Percentiles rank a stretch among this genome's conserved stretches.
phyloP scores from a whole-genome alignment of 2,888 invertebrate genomes.

The Aproaerema taeniolella region DNA sequence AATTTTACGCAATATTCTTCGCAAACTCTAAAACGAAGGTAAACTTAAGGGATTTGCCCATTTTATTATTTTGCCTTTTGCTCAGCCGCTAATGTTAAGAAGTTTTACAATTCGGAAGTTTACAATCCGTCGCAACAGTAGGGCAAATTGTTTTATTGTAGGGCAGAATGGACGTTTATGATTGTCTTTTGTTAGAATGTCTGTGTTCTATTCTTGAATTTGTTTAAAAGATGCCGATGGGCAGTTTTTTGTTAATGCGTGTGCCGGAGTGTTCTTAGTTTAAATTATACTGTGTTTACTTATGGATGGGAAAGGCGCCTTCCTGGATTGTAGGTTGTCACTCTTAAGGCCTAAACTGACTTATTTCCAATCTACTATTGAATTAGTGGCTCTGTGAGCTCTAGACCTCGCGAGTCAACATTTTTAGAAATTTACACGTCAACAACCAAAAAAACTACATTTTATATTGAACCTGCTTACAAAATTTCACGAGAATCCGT shows the following conservation, averaged over 20 bases:
- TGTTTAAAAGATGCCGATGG: slow-evolving; percentile 53
- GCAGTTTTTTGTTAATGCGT: slow-evolving; percentile 23
- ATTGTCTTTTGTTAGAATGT: slow-evolving; percentile 39
- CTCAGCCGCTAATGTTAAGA: slow-evolving; percentile 58
- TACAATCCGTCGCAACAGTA: slow-evolving; percentile 62
- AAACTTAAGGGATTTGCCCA: slow-evolving; percentile 24
- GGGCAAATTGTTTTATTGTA: slow-evolving; percentile 67
- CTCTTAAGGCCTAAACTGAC: no score
- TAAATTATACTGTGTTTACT: no score
- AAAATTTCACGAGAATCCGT: no score
- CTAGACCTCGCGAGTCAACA: no score
- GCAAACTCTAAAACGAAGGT: slow-evolving; percentile 34
- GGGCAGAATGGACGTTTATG: slow-evolving; percentile 58
- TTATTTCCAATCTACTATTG: no score
- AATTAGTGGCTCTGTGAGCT: no score
- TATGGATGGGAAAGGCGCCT: no score
- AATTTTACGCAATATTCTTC: slow-evolving; percentile 46
- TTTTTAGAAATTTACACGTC: no score
- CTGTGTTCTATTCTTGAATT: slow-evolving; percentile 29
- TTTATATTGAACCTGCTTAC: no score
- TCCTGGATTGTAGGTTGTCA: no score
- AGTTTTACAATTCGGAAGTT: slow-evolving; percentile 66
- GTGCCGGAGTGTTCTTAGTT: slow-evolving; percentile 29
- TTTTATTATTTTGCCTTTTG: slow-evolving; percentile 25
- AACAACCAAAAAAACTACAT: no score